Conservation (phyloP, 2,113 vertebrate genomes). For the Ctenomys sociabilis region DNA sequence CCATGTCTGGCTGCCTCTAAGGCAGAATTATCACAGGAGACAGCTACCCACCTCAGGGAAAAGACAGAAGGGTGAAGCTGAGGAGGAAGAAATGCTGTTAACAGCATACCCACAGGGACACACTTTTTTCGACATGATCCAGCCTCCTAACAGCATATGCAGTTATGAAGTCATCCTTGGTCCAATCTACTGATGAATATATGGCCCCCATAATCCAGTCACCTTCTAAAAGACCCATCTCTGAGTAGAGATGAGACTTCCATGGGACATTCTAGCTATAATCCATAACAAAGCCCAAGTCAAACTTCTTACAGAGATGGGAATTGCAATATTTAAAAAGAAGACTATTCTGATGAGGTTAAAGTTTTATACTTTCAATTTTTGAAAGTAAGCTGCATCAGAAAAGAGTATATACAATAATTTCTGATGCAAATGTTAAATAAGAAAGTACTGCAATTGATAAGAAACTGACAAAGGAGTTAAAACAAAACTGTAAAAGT, state of each 20-base stretch:
- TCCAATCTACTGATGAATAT: not conserved
- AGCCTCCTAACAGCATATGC: not conserved
- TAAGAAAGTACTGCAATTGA: not conserved
- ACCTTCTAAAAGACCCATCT: not conserved
- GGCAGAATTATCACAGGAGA: not conserved
- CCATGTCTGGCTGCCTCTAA: not conserved
- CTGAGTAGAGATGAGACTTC: not conserved
- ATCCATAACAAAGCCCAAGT: not conserved
- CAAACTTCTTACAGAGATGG: not conserved
- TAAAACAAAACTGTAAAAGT: not conserved
- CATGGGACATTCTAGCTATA: not conserved
- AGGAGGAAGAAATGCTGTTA: not conserved
- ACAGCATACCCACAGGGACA: too few relatives aligned
- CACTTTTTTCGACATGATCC: not conserved
- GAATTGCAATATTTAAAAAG: constrained; percentile 22
- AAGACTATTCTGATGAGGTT: not conserved
- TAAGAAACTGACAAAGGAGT: not conserved
- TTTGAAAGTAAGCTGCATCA: not conserved
- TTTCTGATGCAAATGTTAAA: not conserved
- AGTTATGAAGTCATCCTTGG: not conserved
- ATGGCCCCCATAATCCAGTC: not conserved
- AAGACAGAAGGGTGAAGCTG: not conserved
- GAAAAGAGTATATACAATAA: not conserved
- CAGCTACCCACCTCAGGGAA: not conserved
- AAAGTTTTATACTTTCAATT: not conserved